phyloP scores from a whole-genome alignment of 2,113 vertebrate genomes.

The Poeciliopsis retropinna region DNA sequence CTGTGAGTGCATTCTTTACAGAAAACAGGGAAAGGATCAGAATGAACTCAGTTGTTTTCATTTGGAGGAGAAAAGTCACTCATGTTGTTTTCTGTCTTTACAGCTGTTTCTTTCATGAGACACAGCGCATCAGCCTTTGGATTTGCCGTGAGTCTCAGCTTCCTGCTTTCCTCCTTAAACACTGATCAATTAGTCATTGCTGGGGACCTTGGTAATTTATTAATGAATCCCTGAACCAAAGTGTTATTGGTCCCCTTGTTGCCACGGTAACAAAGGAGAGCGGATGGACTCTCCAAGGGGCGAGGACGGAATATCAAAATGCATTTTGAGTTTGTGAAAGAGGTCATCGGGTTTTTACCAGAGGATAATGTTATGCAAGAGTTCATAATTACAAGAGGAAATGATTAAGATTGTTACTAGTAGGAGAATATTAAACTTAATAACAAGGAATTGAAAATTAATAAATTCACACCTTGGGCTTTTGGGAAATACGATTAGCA shows the following conservation, averaged over 20 bases:
- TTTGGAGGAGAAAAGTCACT: not conserved
- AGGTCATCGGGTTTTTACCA: not conserved
- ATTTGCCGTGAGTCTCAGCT: conserved; percentile 93
- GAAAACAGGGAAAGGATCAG: not conserved
- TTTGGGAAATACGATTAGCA: conserved; percentile 28
- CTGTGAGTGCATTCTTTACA: not conserved
- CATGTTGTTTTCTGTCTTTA: conserved; percentile 19
- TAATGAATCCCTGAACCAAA: conserved; percentile 37
- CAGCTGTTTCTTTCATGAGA: conserved; percentile 98
- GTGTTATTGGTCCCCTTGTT: conserved; percentile 64
- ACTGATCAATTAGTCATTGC: conserved; percentile 66
- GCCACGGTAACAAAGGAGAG: conserved; percentile 69
- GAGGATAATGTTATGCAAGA: not conserved
- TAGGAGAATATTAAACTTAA: conserved; percentile 5
- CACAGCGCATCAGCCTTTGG: conserved; percentile 98
- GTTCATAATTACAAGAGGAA: not conserved
- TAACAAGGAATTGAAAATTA: conserved; percentile 16
- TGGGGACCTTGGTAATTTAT: conserved; percentile 53
- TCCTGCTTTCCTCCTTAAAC: conserved; percentile 34
- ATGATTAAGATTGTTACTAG: conserved; percentile 10
- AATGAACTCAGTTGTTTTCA: not conserved
- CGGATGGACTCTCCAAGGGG: not conserved
- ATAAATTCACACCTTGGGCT: conserved; percentile 10
- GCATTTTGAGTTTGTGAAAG: conserved; percentile 11
- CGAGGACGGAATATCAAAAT: conserved; percentile 30